These are phyloP conservation scores for Drosophila diplacantha DNA, from an alignment of 2,888 invertebrate genomes.

Conservation along the genomic window DNA sequence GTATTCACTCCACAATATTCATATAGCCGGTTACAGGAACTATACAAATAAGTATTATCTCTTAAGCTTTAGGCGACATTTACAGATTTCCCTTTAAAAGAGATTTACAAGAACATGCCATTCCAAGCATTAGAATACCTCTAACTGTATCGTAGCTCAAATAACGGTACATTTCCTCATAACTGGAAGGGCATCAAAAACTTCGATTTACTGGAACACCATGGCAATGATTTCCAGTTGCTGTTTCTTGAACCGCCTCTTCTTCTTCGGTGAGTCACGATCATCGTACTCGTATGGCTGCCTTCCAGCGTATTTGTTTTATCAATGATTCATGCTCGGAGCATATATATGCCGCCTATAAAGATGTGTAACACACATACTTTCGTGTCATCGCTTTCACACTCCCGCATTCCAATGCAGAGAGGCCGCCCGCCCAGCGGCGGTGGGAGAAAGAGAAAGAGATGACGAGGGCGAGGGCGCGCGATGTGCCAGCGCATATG, in stretches of 20 bases:
- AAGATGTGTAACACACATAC: constrained; percentile 24
- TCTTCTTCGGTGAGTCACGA: constrained; percentile 56
- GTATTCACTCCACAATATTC: background rate
- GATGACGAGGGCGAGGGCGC: constrained; percentile 22
- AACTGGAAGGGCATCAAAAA: constrained; percentile 7
- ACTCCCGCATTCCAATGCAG: constrained; percentile 80
- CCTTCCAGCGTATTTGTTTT: constrained; percentile 63
- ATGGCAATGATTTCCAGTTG: background rate
- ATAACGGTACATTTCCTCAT: background rate
- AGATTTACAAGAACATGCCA: too few species aligned
- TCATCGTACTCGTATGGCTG: constrained; percentile 59
- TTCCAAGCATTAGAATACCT: background rate
- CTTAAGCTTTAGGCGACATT: background rate
- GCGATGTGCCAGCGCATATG: constrained; percentile 41
- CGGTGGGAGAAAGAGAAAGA: constrained; percentile 9
- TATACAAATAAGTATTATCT: background rate
- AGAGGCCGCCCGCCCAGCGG: constrained; percentile 1
- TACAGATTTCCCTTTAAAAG: too few species aligned
- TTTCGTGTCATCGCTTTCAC: constrained; percentile 28
- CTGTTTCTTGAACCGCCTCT: background rate
- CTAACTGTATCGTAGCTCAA: background rate
- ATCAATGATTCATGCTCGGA: constrained; percentile 67
- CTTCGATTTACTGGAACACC: background rate
- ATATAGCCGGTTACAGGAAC: background rate
- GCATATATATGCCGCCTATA: constrained; percentile 48